Evolutionary conservation across 2,113 vertebrate species (phyloP).

Genomic region (Plectropomus leopardus): DNA sequence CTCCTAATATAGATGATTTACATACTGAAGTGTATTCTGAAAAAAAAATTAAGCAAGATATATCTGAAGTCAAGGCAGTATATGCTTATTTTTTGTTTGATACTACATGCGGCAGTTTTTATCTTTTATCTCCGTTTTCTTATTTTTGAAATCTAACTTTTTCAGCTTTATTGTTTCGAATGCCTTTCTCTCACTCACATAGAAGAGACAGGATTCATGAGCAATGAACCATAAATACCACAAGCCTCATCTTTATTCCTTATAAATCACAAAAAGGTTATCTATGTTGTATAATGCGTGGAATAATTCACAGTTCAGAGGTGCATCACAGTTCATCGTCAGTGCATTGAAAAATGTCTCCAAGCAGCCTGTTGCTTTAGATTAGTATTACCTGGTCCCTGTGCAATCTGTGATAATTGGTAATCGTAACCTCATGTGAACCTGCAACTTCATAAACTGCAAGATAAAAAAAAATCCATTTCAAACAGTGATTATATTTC

Average conservation of each 20-base stretch:
- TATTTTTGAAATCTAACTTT: too few species aligned
- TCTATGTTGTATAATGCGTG: slow-evolving; percentile 10
- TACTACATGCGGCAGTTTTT: too few species aligned
- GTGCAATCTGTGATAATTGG: slow-evolving; percentile 10
- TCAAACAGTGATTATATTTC: background rate
- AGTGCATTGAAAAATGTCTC: background rate
- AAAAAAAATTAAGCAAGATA: too few species aligned
- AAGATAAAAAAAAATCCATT: background rate
- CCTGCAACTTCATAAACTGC: background rate
- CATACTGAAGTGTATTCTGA: too few species aligned
- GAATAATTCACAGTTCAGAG: background rate
- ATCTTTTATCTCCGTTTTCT: too few species aligned
- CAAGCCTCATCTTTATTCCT: slow-evolving; percentile 10
- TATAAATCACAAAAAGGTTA: slow-evolving; percentile 29
- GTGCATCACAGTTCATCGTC: background rate
- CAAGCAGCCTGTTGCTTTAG: background rate
- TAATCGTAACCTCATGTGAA: background rate
- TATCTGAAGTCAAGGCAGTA: too few species aligned
- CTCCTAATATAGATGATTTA: too few species aligned
- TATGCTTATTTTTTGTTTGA: too few species aligned
- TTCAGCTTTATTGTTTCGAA: too few species aligned
- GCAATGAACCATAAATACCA: slow-evolving; percentile 12
- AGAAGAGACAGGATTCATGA: slow-evolving; percentile 1
- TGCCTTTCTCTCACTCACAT: too few species aligned
- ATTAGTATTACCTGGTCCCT: background rate